Evolutionary conservation across 2,888 invertebrate genomes (phyloP), one percentile per base, ranked within the genome.

Genomic region (Smittia aterrima): DNA sequence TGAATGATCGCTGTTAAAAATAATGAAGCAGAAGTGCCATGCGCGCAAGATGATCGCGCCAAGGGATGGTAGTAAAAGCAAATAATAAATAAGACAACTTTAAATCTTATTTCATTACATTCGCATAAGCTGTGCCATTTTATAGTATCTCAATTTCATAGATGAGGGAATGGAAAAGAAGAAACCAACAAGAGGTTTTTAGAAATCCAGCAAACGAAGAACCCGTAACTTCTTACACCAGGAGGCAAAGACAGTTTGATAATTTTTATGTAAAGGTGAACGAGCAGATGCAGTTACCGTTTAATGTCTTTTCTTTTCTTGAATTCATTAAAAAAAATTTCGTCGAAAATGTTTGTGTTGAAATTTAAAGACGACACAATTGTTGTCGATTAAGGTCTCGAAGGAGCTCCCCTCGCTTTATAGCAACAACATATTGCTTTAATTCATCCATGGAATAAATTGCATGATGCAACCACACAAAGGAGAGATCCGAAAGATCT

Each of bases 251-350:
- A 32, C 32, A 32, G 32, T 32, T 32, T 32, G 47, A 47, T 47
- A n/a, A 6, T 47, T 47, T 47, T 47, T 6, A n/a, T 6, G 13
- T 47, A 47, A 47, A 47, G 47, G 47, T 47, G 47, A 47, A 58
- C 38, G 72, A 72, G 72, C 72, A 72, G 72, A 72, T 72, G 72
- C 72, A 72, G 72, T 54, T 72, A 72, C 72, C 72, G 72, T 72
- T 72, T 71, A 24, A 25, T 71, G 54, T 71, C 71, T 54, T 71
- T 71, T 24, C n/a, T 16, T 54, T 72, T 58, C 25, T 72, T 72
- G 7, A 53, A 47, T 47, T 70, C 47, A 70, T 47, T 54, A 58
- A 62, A 41, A 22, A 22, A 24, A 47, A 11, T 66, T 67, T 41
- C 1, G 11, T 67, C n/a, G 18, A 38, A 66, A 32, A 38, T 47